A percentile compares a stretch with the other conserved stretches of the same genome.
Conservation (phyloP, 2,888 invertebrate genomes). For the Xylota segnis region DNA sequence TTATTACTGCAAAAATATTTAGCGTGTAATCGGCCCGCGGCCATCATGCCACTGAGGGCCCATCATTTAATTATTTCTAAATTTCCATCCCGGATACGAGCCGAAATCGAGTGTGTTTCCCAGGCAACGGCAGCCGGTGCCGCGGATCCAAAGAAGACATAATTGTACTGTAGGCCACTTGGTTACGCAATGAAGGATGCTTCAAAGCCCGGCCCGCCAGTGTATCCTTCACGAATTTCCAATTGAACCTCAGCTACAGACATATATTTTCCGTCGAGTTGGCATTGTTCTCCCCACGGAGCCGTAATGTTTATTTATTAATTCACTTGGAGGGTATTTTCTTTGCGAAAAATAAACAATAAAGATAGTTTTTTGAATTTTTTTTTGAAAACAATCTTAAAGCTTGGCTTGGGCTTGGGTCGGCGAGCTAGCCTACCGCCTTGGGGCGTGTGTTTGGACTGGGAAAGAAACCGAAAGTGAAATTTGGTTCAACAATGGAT, state of each 20-base stretch:
- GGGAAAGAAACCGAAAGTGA: slow-evolving; percentile 51
- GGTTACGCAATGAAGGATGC: slow-evolving; percentile 35
- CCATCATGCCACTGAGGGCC: slow-evolving; percentile 20
- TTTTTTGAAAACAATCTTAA: slow-evolving; percentile 39
- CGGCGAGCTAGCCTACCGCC: background rate
- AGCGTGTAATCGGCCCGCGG: slow-evolving; percentile 25
- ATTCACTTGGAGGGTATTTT: background rate
- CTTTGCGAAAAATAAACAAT: slow-evolving; percentile 17
- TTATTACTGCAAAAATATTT: slow-evolving; percentile 46
- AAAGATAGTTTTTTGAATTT: background rate
- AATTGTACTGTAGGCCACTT: background rate
- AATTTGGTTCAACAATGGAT: slow-evolving; percentile 20
- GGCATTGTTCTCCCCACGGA: slow-evolving; percentile 10
- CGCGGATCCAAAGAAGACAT: slow-evolving; percentile 9
- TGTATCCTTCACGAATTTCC: slow-evolving; percentile 4
- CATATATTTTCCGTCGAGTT: background rate
- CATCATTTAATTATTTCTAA: slow-evolving; percentile 28
- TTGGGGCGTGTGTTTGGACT: slow-evolving; percentile 28
- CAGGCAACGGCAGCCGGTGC: background rate
- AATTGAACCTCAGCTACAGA: background rate
- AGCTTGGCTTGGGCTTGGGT: slow-evolving; percentile 1
- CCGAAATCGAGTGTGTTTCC: slow-evolving; percentile 19
- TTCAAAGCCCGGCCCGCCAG: slow-evolving; percentile 1
- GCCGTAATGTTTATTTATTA: slow-evolving; percentile 24
- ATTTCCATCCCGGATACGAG: slow-evolving; percentile 48